These are phyloP conservation scores for Poecilia picta DNA, from an alignment of 2,797 vertebrate species.

Conservation along the genomic window DNA sequence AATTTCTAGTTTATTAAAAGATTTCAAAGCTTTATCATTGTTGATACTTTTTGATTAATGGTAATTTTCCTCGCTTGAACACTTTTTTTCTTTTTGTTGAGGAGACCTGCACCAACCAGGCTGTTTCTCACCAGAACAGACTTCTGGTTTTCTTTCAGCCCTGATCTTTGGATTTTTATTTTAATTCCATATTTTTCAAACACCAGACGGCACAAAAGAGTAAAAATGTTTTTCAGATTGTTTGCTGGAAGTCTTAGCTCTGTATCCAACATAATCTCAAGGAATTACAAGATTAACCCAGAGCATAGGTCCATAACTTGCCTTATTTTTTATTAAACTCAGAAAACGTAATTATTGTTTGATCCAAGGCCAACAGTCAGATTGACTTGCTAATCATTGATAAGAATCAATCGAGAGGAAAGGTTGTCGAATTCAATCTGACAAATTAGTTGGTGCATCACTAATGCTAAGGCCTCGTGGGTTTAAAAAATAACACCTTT, in stretches of 20 bases:
- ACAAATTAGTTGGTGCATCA: not conserved
- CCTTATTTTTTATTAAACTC: not conserved
- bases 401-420: not conserved
- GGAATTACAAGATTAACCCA: not conserved
- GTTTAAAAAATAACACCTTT: not conserved
- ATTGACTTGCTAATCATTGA: not conserved
- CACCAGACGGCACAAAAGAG: not conserved
- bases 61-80: not conserved
- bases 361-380: too few species aligned
- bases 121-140: not conserved
- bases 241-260: not conserved
- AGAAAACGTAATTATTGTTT: not conserved
- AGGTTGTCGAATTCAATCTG: not conserved
- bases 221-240: not conserved
- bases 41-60: not conserved
- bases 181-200: not conserved
- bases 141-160: not conserved
- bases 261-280: not conserved
- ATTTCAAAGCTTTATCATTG: not conserved
- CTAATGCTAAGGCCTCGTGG: not conserved
- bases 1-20: not conserved
- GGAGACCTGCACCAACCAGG: not conserved
- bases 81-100: not conserved
- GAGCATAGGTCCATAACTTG: not conserved
- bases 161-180: not conserved